Base-by-base conservation (phyloP, 92 coral and sea anemone genomes). In the Bergia puertoricense region DNA sequence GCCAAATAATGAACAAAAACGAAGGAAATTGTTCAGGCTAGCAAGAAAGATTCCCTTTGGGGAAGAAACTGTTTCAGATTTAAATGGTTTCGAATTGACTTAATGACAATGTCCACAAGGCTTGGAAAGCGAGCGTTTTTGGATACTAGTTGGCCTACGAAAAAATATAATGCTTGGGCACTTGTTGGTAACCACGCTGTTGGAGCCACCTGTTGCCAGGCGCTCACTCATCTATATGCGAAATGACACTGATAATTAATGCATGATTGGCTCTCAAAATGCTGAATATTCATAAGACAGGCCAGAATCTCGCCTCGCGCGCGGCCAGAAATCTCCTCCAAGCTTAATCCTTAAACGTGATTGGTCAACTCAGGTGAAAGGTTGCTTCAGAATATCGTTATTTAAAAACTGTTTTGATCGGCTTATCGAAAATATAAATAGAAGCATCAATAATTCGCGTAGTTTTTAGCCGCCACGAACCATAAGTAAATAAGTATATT, bases 141-240 rank as follows among this genome's bases (percentile, higher is more conserved):
- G 76, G 88, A 93, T 85, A 85, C 89, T 94, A 81, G 74, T 76
- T 77, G 86, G 77, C 66, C 81, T 74, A 62, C 66, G 80, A 75
- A 73, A 85, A 89, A 90, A 85, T 73, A 88, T 76, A 85, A 88
- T 83, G 89, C 80, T 73, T 56, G 41, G 83, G 48, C 68, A 85
- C 88, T 86, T 88, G 85, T 86, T 82, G 94, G 94, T 86, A 89
- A 89, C 92, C 89, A 89, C 46, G 90, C 90, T 48, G 81, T 76
- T 81, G 68, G 77, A 86, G 92, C 96, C 98, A 95, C 98, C 98
- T 95, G 98, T 95, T 95, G 98, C 98, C 96, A 91, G 91, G 98
- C 90, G 54, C 87, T 46, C 88, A 88, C 96, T 95, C 90, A 93
- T 93, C 94, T 90, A 86, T 94, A 90, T 94, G 92, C 96, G 92